A percentile compares a stretch with the other conserved stretches of the same genome.
These are phyloP conservation scores for Barbus barbus DNA, from an alignment of 2,113 vertebrate species.

Conservation along the genomic window DNA sequence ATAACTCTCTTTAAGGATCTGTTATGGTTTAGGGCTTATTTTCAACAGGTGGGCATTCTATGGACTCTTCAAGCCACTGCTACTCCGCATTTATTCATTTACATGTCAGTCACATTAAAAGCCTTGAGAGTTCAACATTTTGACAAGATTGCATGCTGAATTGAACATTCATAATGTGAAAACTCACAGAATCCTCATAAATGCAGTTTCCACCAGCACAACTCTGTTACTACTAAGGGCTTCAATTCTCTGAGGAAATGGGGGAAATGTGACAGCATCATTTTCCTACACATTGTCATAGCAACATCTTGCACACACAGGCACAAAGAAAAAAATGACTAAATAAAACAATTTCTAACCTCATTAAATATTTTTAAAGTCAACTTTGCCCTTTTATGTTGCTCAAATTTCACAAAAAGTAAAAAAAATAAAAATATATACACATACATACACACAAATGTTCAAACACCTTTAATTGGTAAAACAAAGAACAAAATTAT, in stretches of 20 bases:
- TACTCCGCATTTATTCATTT: background rate
- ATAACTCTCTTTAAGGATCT: background rate
- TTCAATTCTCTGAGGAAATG: background rate
- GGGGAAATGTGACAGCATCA: background rate
- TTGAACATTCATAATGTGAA: background rate
- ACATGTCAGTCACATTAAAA: background rate
- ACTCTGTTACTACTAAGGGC: background rate
- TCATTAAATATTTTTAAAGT: constrained; percentile 54
- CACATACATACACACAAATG: too few relatives aligned
- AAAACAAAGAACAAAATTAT: too few relatives aligned
- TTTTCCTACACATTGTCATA: background rate
- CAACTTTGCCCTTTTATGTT: constrained; percentile 47
- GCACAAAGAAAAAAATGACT: constrained; percentile 58
- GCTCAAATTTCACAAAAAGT: constrained; percentile 53
- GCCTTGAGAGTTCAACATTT: background rate
- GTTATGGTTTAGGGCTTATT: background rate
- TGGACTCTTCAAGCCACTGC: too few relatives aligned
- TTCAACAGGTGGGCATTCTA: background rate
- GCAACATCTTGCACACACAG: constrained; percentile 7
- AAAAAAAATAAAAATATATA: constrained; percentile 63
- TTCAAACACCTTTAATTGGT: background rate
- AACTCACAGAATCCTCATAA: background rate
- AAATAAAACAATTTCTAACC: constrained; percentile 63
- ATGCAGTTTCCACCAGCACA: background rate
- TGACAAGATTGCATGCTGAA: background rate